These are phyloP conservation scores for Siniperca chuatsi DNA, from an alignment of 2,113 vertebrate species.

Conservation along the genomic window DNA sequence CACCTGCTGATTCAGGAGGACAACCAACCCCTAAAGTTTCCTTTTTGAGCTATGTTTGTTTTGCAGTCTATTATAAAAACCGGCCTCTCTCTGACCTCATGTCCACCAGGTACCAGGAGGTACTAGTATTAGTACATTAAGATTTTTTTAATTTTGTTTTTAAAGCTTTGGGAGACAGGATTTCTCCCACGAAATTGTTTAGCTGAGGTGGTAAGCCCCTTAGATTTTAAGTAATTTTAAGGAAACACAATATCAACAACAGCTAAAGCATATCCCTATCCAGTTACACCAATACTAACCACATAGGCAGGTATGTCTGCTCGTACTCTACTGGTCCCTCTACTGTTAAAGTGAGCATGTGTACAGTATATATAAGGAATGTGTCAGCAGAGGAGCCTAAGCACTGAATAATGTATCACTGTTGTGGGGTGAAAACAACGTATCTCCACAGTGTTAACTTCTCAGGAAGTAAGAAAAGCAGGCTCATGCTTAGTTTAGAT, in stretches of 20 bases:
- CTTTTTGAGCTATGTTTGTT: neutral
- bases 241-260: neutral
- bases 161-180: no score
- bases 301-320: neutral
- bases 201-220: neutral
- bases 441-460: neutral
- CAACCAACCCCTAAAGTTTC: neutral
- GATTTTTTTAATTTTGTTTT: neutral
- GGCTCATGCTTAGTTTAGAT: neutral
- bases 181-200: no score
- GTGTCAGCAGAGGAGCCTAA: neutral
- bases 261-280: neutral
- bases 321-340: neutral
- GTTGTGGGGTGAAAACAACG: no score
- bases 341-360: neutral
- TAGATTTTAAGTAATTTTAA: no score
- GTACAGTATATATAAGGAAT: neutral
- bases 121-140: neutral
- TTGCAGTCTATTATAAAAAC: neutral
- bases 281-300: neutral
- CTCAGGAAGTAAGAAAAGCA: neutral
- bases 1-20: neutral
- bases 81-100: neutral
- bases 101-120: neutral
- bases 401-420: neutral